These are phyloP conservation scores for Anguilla megastoma DNA, from an alignment of 2,797 vertebrate genomes.

Conservation along the genomic window DNA sequence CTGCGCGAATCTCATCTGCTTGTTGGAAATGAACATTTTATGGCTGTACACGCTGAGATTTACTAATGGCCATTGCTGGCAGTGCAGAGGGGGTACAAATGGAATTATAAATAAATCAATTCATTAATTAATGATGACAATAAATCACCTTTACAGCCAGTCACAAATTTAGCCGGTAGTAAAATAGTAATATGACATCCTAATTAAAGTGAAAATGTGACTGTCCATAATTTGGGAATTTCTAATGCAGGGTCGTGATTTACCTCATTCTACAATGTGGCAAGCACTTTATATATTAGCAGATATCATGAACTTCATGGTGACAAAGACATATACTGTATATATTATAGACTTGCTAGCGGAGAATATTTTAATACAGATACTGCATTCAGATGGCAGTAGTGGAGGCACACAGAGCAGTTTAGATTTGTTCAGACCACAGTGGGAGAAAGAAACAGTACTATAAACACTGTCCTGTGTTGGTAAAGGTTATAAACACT, in stretches of 20 bases:
- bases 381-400: no score
- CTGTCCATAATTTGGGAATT: constrained; percentile 17
- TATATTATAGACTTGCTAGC: background rate
- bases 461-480: no score
- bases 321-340: background rate
- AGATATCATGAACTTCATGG: background rate
- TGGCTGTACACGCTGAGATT: constrained; percentile 28
- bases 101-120: background rate
- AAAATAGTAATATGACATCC: background rate
- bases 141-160: constrained; percentile 31
- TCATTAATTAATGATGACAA: constrained; percentile 16
- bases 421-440: no score
- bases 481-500: no score
- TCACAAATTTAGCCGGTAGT: constrained; percentile 15
- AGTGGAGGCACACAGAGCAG: no score
- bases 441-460: no score
- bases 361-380: background rate
- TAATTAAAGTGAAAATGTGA: background rate
- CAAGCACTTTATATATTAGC: background rate
- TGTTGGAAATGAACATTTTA: constrained; percentile 34
- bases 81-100: constrained; percentile 28
- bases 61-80: constrained; percentile 34
- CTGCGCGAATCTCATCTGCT: background rate
- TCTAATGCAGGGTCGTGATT: background rate
- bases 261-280: background rate